phyloP scores from a whole-genome alignment of 2,113 vertebrate genomes.

The Lutjanus erythropterus region DNA sequence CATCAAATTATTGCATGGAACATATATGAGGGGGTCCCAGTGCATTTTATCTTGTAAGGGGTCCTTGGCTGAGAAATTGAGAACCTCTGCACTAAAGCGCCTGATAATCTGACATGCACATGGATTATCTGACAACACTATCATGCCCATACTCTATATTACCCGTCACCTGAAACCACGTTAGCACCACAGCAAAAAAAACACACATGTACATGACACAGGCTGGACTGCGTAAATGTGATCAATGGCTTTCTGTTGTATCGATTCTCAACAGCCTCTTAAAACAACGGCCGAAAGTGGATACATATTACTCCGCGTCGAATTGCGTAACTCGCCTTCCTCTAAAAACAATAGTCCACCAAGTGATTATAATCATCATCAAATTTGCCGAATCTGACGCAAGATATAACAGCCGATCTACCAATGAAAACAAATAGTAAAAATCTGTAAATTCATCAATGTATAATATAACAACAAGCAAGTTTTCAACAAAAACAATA shows the following conservation, averaged over 20 bases:
- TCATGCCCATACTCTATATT: neutral
- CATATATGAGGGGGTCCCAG: no score
- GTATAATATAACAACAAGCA: rapidly evolving
- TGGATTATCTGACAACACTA: neutral
- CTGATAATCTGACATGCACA: neutral
- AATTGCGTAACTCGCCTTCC: constrained; percentile 70
- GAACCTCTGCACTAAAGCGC: neutral
- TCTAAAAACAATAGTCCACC: constrained; percentile 80
- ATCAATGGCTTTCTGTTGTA: neutral
- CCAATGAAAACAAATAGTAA: rapidly evolving
- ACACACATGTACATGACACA: rapidly evolving
- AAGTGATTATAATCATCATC: constrained; percentile 27
- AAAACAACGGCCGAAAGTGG: neutral
- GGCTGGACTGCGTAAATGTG: rapidly evolving
- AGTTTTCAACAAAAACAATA: constrained; percentile 69
- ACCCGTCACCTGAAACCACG: neutral
- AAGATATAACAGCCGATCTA: rapidly evolving
- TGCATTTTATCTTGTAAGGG: no score
- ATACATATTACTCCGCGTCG: constrained; percentile 79
- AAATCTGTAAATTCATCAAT: neutral
- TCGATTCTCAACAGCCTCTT: neutral
- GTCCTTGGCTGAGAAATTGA: no score
- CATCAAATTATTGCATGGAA: no score
- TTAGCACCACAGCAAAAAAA: neutral
- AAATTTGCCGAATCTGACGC: neutral